Base-by-base conservation (phyloP, 2,888 invertebrate species). In the Athalia circularis region DNA sequence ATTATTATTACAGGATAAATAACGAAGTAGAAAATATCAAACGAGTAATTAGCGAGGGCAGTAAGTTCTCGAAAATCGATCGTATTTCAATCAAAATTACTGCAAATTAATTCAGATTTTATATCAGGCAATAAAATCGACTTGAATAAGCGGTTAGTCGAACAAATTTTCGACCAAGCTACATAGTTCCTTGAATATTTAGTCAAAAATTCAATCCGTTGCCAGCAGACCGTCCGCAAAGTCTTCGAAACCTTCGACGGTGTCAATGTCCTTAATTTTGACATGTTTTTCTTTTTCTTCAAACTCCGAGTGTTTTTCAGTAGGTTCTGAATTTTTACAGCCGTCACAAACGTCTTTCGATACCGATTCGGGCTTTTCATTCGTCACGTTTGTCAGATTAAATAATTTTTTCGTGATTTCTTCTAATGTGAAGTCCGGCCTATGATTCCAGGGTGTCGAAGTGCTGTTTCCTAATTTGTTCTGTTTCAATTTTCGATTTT, bases 161-260 rank as follows among this genome's bases (percentile, higher is more conserved):
- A 29, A 29, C 29, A 29, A 29, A 29, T 29, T 29, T 29, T 29
- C 29, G 29, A 29, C 0, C 29, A 29, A 29, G 29, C 29, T 29
- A 29, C 29, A 29, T 64, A 64, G 43, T 65, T 65, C 6, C 3
- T 13, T 48, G 13, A 8, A 45, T 47, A 2, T 13, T 4, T 47
- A 8, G 13, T 3, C 9, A 64, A 62, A n/a, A n/a, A 29, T 57
- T 85, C 59, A 88, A 65, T 85, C 84, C 3, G 77, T 83, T 3
- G 85, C 82, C 7, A 84, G 77, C 0, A 88, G 80, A 15, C 85
- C 85, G 52, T 88, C 86, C 5, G 84, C 85, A 74, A 88, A 88
- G 57, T 82, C 80, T 81, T 87, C 83, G 75, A 88, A 88, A 4
- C 84, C 87, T 57, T 88, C 86, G 7, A 85, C 48, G 3, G 86